Percentiles rank a stretch among this genome's conserved stretches.
phyloP scores from a whole-genome alignment of 2,797 vertebrate genomes.

The Diglossa cyanea region DNA sequence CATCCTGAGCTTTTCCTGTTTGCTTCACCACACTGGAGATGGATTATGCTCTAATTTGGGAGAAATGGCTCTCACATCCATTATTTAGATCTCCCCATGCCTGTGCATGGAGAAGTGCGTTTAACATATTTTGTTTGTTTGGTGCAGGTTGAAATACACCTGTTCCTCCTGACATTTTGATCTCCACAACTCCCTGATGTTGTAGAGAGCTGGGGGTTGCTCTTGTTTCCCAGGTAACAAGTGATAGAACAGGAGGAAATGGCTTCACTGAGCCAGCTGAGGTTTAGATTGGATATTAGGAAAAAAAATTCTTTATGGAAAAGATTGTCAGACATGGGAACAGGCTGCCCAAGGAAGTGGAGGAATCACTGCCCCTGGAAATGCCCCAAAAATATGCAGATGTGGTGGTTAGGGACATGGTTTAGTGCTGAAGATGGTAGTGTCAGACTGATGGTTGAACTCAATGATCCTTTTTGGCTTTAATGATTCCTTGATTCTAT shows the following conservation, averaged over 20 bases:
- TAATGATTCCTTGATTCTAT: neutral
- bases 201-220: neutral
- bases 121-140: neutral
- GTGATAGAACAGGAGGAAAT: neutral
- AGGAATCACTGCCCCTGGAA: neutral
- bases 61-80: neutral
- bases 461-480: neutral
- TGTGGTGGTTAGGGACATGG: neutral
- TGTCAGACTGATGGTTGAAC: neutral
- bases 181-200: neutral
- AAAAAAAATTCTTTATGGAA: no score
- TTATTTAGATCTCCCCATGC: neutral
- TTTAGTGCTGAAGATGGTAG: neutral
- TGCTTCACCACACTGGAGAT: neutral
- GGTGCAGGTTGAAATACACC: neutral
- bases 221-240: neutral
- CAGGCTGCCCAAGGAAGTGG: neutral
- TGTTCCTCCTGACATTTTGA: neutral
- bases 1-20: neutral
- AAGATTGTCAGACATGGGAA: no score
- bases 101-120: rapidly evolving
- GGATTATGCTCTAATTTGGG: neutral
- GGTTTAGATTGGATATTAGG: neutral
- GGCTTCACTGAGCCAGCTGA: neutral
- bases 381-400: neutral